Base-by-base conservation (phyloP, 2,797 vertebrate genomes). In the Eremophila alpestris region DNA sequence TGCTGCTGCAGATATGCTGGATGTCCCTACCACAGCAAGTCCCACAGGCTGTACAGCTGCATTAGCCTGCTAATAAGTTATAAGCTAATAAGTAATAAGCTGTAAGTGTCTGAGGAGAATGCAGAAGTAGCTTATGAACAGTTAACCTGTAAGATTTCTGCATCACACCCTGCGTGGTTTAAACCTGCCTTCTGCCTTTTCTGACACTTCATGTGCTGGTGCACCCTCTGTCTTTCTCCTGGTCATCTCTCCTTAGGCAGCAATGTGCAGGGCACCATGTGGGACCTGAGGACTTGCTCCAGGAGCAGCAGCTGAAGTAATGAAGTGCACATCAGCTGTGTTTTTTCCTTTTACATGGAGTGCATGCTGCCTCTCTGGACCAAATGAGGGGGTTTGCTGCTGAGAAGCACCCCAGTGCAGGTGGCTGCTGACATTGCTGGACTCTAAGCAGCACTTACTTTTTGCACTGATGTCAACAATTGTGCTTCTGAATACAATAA, bases 1-100 rank as follows among this genome's bases (percentile, higher is more conserved):
- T 74, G 52, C n/a, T 7, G 5, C 16, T 0, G 0, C 1, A 8
- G 74, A 27, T 69, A 2, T 11, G 14, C n/a, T 38, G 23, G 10
- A 0, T 13, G 16, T 56, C 13, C 70, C 29, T 29, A 34, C 19
- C 58, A 34, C 40, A 81, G 58, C 38, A 43, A 54, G 54, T 62
- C 63, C n/a, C 0, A 0, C 36, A 34, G 74, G 69, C 23, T 52
- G 63, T 7, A 45, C 45, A 69, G 36, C 67, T 76, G 74, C 29
- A 41, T 87, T 63, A 84, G 27, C 0, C 0, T 1, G 0, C 36
- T 87, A 78, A 54, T n/a, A 65, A 36, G 38, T 55, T 82, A 14
- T 69, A 60, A 87, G 11, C 45, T 81, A 71, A 9, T 70, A 67
- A 75, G 46, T 45, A 83, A 64, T 89, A 68, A 84, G 41, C 58